Conservation (phyloP, 2,797 vertebrate genomes). For the Scleropages formosus region DNA sequence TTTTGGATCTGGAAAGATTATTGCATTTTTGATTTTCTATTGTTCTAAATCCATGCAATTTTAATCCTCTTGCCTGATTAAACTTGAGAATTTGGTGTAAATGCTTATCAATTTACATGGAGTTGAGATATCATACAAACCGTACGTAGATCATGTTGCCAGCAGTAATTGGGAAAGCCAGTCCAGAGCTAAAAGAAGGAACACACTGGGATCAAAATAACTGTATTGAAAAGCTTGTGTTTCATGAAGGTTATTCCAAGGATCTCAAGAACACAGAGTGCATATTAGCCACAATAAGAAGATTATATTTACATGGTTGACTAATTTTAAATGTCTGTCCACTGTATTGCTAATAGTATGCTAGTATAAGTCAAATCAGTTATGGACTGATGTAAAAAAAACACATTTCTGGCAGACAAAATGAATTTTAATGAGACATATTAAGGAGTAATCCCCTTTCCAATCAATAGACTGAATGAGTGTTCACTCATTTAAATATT, state of each 20-base stretch:
- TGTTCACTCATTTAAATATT: constrained; percentile 46
- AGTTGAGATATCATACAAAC: constrained; percentile 14
- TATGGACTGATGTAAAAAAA: constrained; percentile 18
- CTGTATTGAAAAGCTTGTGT: constrained; percentile 31
- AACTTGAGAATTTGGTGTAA: constrained; percentile 44
- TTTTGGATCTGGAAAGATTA: constrained; percentile 49
- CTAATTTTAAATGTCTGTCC: constrained; percentile 50
- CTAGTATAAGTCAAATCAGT: constrained; percentile 30
- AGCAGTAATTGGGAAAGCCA: constrained; percentile 7
- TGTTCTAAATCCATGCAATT: constrained; percentile 43
- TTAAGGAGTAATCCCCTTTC: constrained; percentile 47
- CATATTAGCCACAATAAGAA: constrained; percentile 51
- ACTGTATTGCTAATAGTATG: constrained; percentile 37
- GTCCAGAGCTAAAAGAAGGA: background rate
- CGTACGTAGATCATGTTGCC: background rate
- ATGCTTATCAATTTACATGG: constrained; percentile 1
- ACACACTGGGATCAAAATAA: constrained; percentile 23
- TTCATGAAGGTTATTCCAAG: constrained; percentile 53
- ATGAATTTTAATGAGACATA: constrained; percentile 45
- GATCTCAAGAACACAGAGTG: constrained; percentile 46
- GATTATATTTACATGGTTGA: constrained; percentile 53
- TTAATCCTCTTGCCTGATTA: constrained; percentile 62
- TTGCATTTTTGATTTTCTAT: constrained; percentile 47
- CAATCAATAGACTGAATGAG: constrained; percentile 36
- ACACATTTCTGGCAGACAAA: constrained; percentile 35